Evolutionary conservation across 2,797 vertebrate genomes (phyloP).

Genomic region (Lophotriccus pileatus): DNA sequence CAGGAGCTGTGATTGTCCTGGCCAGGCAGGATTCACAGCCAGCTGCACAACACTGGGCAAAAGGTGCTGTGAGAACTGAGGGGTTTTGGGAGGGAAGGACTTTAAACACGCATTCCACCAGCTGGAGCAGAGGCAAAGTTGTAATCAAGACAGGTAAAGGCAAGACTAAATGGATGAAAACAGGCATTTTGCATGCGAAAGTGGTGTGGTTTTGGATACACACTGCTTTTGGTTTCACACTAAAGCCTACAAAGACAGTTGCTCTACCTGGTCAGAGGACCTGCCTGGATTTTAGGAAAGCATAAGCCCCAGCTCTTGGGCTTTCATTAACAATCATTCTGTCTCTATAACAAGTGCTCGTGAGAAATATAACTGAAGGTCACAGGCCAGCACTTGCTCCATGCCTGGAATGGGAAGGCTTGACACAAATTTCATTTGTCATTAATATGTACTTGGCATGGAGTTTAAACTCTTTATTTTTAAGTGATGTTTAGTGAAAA

Average conservation of each 20-base stretch:
- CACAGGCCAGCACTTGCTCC: background rate
- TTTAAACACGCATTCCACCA: background rate
- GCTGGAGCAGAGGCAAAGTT: background rate
- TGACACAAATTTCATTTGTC: background rate
- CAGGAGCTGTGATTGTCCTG: background rate
- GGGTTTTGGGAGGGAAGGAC: background rate
- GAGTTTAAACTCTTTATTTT: background rate
- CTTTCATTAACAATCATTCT: background rate
- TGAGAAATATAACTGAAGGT: background rate
- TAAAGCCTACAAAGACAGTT: background rate
- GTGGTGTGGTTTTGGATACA: background rate
- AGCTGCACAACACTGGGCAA: background rate
- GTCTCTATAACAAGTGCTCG: background rate
- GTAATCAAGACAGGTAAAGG: background rate
- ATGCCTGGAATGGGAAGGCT: background rate
- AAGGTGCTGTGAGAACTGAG: background rate
- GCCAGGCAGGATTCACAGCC: background rate
- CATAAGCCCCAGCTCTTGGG: background rate
- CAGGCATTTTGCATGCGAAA: background rate
- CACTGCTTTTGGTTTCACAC: background rate
- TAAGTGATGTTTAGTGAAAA: background rate
- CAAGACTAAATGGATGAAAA: background rate
- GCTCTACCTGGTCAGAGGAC: background rate
- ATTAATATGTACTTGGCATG: rapidly evolving
- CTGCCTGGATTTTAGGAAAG: background rate